Conservation (phyloP, 2,113 vertebrate species). For the Tinamus guttatus region DNA sequence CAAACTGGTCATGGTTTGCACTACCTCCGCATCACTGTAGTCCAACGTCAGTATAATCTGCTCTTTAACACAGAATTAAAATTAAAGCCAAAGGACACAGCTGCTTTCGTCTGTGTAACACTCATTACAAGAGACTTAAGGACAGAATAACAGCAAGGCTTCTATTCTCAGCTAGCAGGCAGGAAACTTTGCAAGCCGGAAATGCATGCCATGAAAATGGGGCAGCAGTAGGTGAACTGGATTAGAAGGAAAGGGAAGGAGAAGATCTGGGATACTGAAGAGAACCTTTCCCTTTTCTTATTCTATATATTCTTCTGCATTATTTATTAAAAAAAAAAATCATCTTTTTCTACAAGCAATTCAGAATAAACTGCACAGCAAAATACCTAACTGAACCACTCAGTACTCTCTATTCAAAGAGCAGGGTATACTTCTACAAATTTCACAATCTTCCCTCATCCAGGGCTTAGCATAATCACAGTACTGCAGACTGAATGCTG, state of each 20-base stretch:
- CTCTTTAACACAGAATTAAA: conserved; percentile 65
- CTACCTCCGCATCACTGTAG: background rate
- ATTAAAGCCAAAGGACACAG: conserved; percentile 63
- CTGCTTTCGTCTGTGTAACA: conserved; percentile 49
- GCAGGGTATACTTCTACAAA: background rate
- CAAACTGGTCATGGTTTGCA: conserved; percentile 20
- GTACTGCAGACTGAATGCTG: background rate
- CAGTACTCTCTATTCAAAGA: background rate
- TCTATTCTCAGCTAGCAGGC: conserved; percentile 46
- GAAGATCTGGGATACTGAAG: background rate
- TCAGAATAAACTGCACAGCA: background rate
- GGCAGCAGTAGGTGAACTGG: conserved; percentile 50
- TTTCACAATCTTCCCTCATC: background rate
- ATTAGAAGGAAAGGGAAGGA: background rate
- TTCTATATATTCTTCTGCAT: background rate
- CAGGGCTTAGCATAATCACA: conserved; percentile 16
- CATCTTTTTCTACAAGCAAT: background rate
- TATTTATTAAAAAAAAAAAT: background rate
- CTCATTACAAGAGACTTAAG: conserved; percentile 63
- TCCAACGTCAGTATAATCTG: conserved; percentile 51
- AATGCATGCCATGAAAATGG: conserved; percentile 42
- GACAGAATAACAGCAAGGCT: conserved; percentile 46
- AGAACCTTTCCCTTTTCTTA: background rate
- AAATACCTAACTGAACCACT: background rate
- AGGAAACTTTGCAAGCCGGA: conserved; percentile 53